A percentile compares a stretch with the other conserved stretches of the same genome.
phyloP scores from a whole-genome alignment of 2,888 invertebrate genomes.

The Pandemis cinnamomeana region DNA sequence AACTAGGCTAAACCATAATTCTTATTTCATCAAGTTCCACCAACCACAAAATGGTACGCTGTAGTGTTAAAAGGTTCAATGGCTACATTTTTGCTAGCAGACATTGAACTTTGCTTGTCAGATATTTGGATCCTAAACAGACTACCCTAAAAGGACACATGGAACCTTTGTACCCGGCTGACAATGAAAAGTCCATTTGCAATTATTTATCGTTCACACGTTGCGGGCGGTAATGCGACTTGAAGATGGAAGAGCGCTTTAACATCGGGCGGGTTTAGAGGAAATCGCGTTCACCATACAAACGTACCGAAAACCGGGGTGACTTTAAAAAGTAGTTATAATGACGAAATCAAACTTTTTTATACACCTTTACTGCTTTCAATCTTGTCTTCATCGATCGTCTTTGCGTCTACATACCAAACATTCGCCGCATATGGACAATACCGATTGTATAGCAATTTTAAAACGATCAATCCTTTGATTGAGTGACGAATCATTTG shows the following conservation, averaged over 20 bases:
- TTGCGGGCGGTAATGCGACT: neutral
- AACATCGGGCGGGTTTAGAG: neutral
- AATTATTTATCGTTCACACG: conserved; percentile 2
- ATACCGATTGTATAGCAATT: no score
- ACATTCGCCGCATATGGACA: no score
- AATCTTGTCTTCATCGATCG: no score
- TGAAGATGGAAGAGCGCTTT: neutral
- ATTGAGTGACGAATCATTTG: no score
- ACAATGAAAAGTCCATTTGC: conserved; percentile 10
- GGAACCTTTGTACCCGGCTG: neutral
- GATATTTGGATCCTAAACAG: neutral
- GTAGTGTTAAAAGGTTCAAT: neutral
- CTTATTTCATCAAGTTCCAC: neutral
- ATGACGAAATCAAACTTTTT: no score
- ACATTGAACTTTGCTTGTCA: neutral
- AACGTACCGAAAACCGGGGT: neutral
- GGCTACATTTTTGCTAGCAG: neutral
- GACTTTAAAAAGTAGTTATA: no score
- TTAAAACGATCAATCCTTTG: no score
- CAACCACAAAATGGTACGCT: neutral
- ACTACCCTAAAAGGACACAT: neutral
- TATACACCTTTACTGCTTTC: no score
- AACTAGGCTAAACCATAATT: neutral
- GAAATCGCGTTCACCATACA: neutral
- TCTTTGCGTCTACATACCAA: no score